Conservation (phyloP, 1,140 invertebrate species). For the Trialeurodes vaporariorum region DNA sequence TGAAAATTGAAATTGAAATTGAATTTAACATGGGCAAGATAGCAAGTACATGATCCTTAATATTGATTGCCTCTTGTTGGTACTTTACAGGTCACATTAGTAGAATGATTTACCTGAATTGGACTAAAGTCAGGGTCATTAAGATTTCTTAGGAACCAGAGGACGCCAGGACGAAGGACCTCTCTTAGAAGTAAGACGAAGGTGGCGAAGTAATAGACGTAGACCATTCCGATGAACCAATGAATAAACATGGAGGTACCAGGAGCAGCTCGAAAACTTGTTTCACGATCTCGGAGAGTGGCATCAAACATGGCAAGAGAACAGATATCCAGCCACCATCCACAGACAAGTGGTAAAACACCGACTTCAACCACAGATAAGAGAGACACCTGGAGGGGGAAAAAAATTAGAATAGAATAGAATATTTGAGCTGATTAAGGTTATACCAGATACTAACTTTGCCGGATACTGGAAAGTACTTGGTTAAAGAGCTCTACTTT, state of each 20-base stretch:
- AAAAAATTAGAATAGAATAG: too few relatives aligned
- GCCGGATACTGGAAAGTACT: not conserved
- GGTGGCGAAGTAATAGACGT: conserved; percentile 98
- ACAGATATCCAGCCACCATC: conserved; percentile 99
- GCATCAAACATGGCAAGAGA: conserved; percentile 91
- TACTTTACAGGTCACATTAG: too few relatives aligned
- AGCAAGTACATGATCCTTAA: too few relatives aligned
- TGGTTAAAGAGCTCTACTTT: not conserved
- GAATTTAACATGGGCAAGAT: too few relatives aligned
- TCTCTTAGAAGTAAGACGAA: conserved; percentile 89
- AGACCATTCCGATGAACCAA: conserved; percentile 99
- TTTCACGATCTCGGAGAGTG: conserved; percentile 73
- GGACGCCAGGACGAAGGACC: conserved; percentile 84
- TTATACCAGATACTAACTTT: not conserved
- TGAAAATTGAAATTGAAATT: too few relatives aligned
- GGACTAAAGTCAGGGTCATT: conserved; percentile 99
- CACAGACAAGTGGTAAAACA: conserved; percentile 89
- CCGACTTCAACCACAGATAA: conserved; percentile 91
- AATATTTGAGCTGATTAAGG: not conserved
- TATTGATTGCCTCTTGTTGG: too few relatives aligned
- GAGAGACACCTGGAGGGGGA: conserved; percentile 56
- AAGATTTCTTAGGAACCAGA: conserved; percentile 93
- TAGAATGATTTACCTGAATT: conserved; percentile 57
- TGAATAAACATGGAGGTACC: conserved; percentile 97
- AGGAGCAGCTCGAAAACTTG: conserved; percentile 69